Conservation (phyloP, 1,140 invertebrate genomes). For the Drosophila carrolli region DNA sequence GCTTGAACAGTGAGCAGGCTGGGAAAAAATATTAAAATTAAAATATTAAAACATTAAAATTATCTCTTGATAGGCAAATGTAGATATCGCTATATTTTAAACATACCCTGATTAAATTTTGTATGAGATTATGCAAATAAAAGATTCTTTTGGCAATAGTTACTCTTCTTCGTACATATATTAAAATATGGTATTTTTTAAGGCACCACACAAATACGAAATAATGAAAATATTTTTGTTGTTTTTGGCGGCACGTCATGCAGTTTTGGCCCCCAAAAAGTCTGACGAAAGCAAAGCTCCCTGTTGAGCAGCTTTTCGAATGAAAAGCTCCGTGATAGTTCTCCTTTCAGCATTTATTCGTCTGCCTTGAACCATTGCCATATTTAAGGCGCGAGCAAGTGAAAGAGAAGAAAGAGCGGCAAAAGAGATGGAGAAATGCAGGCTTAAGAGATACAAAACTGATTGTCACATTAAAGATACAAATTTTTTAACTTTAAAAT, state of each 20-base stretch:
- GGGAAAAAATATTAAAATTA: too few species aligned
- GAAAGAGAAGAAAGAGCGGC: not conserved
- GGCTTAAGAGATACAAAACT: constrained; percentile 26
- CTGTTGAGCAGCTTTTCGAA: constrained; percentile 11
- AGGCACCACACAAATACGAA: not conserved
- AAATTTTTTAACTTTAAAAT: constrained; percentile 18
- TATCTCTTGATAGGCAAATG: too few species aligned
- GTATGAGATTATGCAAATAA: too few species aligned
- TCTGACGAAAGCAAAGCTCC: constrained; percentile 38
- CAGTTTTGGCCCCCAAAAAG: constrained; percentile 28
- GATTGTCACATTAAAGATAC: constrained; percentile 29
- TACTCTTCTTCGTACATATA: too few species aligned
- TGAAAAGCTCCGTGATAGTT: constrained; percentile 21
- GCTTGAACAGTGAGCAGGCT: too few species aligned
- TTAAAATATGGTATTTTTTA: not conserved
- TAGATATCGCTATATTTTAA: too few species aligned
- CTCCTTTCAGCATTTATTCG: constrained; percentile 22
- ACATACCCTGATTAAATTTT: too few species aligned
- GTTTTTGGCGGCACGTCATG: constrained; percentile 6
- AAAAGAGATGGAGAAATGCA: constrained; percentile 9
- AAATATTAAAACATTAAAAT: too few species aligned
- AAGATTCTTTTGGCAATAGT: too few species aligned
- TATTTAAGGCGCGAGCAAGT: constrained; percentile 59
- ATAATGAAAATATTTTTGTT: not conserved
- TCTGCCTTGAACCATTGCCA: constrained; percentile 79